phyloP scores from a whole-genome alignment of 2,888 invertebrate species.

The Pantelozetes paolii region DNA sequence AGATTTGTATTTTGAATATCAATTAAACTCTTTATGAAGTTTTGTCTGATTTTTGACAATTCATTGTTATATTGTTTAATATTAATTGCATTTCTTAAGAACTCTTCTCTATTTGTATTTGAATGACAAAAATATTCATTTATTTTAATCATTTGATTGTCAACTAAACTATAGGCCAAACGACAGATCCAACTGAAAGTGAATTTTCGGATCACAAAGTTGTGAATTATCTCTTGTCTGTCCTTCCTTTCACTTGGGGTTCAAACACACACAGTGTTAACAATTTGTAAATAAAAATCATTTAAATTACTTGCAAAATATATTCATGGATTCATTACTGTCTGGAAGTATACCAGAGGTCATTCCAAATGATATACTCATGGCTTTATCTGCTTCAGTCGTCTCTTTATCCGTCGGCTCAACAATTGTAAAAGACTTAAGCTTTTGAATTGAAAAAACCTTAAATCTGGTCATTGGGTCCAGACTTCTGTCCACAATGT shows the following conservation, averaged over 20 bases:
- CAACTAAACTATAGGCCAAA: neutral
- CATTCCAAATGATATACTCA: neutral
- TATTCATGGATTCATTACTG: neutral
- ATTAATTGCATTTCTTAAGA: neutral
- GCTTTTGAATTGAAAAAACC: neutral
- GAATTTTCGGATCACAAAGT: neutral
- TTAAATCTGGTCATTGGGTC: neutral
- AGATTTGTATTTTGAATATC: neutral
- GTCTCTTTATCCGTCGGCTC: conserved; percentile 6
- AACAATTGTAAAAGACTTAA: neutral
- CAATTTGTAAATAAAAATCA: no score
- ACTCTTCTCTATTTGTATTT: neutral
- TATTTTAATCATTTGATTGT: neutral
- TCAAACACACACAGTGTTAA: neutral
- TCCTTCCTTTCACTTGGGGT: neutral
- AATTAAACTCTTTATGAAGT: neutral
- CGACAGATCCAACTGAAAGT: neutral
- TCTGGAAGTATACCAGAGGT: neutral
- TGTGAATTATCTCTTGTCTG: neutral
- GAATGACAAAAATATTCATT: neutral
- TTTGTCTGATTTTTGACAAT: neutral
- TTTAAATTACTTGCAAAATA: neutral
- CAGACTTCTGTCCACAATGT: neutral
- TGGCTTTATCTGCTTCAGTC: neutral
- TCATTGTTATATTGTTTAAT: neutral